Evolutionary conservation across 2,113 vertebrate genomes (phyloP), one percentile per base, ranked within the genome.

Genomic region (Sterna hirundo): DNA sequence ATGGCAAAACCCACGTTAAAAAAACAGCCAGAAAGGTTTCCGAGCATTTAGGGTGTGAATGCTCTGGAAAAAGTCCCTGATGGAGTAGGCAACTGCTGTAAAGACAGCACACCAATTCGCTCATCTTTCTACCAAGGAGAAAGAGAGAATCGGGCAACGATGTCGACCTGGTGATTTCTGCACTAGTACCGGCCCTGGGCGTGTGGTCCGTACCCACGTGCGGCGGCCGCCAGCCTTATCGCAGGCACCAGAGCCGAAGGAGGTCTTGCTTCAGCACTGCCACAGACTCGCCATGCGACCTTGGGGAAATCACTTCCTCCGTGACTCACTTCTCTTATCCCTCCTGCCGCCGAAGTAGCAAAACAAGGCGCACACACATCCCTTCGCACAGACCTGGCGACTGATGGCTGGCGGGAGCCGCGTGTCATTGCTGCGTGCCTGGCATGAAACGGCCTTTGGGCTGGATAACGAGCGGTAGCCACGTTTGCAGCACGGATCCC

Each of bases 121-220:
- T 60, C n/a, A 51, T 78, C 49, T 29, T 74, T 36, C 36, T n/a
- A 47, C 32, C 49, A 30, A 20, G n/a, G 26, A 68, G 10, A 55
- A 47, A 46, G 42, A 65, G 22, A n/a, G 51, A 82, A 57, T 10
- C 12, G 7, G 27, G 38, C 38, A 40, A 14, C 23, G 32, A 40
- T 0, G 7, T 5, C 0, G 0, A 60, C 47, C 15, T 3, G 10
- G 34, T 11, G 49, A 51, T 81, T 57, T 88, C 0, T 47, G 60
- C 60, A 76, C 26, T 13, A 19, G 82, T 6, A 40, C 25, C 58
- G 46, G 60, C 66, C 60, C 4, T 15, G 32, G 64, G 40, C 20
- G 29, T 13, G 19, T 20, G 16, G 32, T 9, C 32, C 1, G 11
- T 6, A 68, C 69, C 81, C 93, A 85, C 0, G 1, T 14, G 34